Conservation (phyloP, 2,113 vertebrate species). For the Lethenteron reissneri region DNA sequence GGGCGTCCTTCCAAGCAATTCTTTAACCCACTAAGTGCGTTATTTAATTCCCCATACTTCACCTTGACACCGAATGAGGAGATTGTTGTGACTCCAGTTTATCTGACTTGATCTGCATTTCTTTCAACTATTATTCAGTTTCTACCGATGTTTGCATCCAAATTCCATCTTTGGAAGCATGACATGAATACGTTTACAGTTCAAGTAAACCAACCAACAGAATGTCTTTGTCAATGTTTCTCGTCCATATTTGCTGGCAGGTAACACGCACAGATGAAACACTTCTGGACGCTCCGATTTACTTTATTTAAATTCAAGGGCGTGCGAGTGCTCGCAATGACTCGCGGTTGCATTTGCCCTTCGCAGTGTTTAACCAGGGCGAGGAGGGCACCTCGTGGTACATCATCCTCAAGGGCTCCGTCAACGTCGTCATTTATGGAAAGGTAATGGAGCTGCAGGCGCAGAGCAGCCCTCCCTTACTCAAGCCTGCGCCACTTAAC, state of each 20-base stretch:
- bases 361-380: constrained; percentile 92
- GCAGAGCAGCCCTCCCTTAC: not conserved
- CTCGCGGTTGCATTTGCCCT: constrained; percentile 14
- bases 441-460: constrained; percentile 35
- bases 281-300: too few species aligned
- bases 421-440: constrained; percentile 95
- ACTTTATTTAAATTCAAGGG: too few species aligned
- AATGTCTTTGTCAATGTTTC: too few species aligned
- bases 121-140: not conserved
- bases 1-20: not conserved
- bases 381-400: constrained; percentile 99
- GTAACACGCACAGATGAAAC: too few species aligned
- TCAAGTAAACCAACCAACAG: constrained; percentile 11
- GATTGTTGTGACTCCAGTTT: not conserved
- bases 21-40: not conserved
- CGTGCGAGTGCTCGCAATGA: too few species aligned
- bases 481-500: not conserved
- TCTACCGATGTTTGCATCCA: not conserved
- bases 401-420: constrained; percentile 91
- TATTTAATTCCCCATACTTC: not conserved
- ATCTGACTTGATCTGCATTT: not conserved
- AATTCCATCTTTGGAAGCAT: too few species aligned
- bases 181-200: constrained; percentile 8
- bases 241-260: too few species aligned
- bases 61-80: not conserved